phyloP scores from a whole-genome alignment of 2,888 invertebrate species.

The Tetramorium bicarinatum region DNA sequence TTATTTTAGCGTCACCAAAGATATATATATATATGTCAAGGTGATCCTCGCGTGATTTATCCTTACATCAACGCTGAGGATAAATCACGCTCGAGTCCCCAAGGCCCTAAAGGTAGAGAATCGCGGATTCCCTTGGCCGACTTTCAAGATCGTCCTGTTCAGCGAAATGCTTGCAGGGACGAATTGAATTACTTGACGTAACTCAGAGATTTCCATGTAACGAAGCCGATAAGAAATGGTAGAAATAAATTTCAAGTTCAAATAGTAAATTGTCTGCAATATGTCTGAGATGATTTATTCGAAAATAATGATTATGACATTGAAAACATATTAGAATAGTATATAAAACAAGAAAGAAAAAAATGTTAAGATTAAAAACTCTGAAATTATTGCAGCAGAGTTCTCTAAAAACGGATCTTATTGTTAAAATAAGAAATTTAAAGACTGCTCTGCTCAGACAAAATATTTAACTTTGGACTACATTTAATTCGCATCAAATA shows the following conservation, averaged over 20 bases:
- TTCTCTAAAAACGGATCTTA: not conserved
- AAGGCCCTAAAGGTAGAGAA: slow-evolving; percentile 21
- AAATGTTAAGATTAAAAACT: not conserved
- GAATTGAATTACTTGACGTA: not conserved
- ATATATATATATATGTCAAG: slow-evolving; percentile 63
- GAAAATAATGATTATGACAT: not conserved
- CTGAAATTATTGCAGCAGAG: not conserved
- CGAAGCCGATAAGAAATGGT: not conserved
- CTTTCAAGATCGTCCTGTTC: slow-evolving; percentile 4
- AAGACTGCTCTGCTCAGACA: not conserved
- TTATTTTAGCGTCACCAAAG: slow-evolving; percentile 65
- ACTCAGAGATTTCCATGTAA: not conserved
- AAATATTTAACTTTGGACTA: not conserved
- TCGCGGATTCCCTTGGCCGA: not conserved
- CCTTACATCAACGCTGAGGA: slow-evolving; percentile 36
- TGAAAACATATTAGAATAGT: not conserved
- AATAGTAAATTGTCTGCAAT: too few species aligned
- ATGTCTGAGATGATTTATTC: not conserved
- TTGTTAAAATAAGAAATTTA: not conserved
- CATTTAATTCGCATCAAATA: not conserved
- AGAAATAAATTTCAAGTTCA: not conserved
- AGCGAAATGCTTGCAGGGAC: not conserved
- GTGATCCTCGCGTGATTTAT: slow-evolving; percentile 61
- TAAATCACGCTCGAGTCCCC: not conserved
- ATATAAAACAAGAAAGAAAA: not conserved